These are phyloP conservation scores for Delphinapterus leucas DNA, from an alignment of 2,113 vertebrate species.

Conservation along the genomic window DNA sequence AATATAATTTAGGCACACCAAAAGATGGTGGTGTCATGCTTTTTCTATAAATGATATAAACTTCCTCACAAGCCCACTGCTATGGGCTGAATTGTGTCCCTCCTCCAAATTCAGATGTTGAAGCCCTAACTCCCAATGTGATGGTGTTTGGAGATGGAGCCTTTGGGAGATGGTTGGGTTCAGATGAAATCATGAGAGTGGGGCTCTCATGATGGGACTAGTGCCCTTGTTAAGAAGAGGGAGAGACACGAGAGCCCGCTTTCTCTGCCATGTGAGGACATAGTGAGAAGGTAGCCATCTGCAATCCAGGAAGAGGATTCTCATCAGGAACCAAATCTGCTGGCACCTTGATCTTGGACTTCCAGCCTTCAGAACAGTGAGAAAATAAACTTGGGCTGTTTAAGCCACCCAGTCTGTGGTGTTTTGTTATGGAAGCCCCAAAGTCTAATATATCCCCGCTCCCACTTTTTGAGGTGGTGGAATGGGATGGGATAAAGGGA, in stretches of 20 bases:
- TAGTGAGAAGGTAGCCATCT: not conserved
- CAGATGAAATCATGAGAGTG: not conserved
- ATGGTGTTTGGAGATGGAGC: not conserved
- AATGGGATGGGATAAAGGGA: not conserved
- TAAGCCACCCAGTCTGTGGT: not conserved
- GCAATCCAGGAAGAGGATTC: not conserved
- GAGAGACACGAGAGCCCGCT: not conserved
- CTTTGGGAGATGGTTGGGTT: not conserved
- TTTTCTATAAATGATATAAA: not conserved
- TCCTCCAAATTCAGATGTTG: not conserved
- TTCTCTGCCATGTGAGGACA: not conserved
- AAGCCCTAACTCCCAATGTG: not conserved
- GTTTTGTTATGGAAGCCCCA: not conserved
- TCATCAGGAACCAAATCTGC: not conserved
- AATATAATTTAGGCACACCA: not conserved
- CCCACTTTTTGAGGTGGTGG: not conserved
- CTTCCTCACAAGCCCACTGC: not conserved
- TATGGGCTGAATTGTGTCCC: not conserved
- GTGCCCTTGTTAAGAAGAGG: not conserved
- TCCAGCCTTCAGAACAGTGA: not conserved
- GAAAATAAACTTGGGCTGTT: not conserved
- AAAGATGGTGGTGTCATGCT: not conserved
- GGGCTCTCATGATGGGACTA: not conserved
- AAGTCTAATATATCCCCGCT: not conserved
- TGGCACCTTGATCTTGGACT: not conserved